Conservation (phyloP, 2,888 invertebrate genomes). For the Lacanobia wlatinum region DNA sequence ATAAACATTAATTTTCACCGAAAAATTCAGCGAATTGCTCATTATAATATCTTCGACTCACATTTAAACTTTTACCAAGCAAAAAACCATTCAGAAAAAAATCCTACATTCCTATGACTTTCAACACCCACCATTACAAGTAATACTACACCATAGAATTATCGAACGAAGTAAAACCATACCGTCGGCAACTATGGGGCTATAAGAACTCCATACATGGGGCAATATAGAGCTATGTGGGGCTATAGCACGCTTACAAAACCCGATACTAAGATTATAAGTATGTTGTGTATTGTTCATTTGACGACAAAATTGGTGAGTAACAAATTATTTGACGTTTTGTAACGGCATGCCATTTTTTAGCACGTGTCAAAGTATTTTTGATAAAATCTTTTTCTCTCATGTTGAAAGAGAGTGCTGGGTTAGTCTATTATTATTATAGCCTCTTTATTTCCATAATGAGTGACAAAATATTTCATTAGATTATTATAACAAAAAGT, state of each 20-base stretch:
- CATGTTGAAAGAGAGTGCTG: neutral
- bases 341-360: slow-evolving; percentile 33
- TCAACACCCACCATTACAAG: slow-evolving; percentile 32
- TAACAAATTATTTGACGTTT: slow-evolving; percentile 29
- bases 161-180: slow-evolving; percentile 10
- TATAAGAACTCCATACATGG: neutral
- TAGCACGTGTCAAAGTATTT: slow-evolving; percentile 21
- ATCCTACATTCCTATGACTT: neutral
- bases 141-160: slow-evolving; percentile 56
- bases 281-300: slow-evolving; percentile 33
- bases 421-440: too few relatives aligned
- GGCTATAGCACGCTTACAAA: slow-evolving; percentile 26
- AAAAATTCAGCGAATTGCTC: too few relatives aligned
- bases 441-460: too few relatives aligned
- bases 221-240: neutral
- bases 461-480: too few relatives aligned
- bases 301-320: slow-evolving; percentile 41
- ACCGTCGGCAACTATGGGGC: neutral
- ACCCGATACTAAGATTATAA: slow-evolving; percentile 45
- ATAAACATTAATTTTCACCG: too few relatives aligned
- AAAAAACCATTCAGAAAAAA: neutral
- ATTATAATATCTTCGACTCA: neutral
- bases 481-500: too few relatives aligned
- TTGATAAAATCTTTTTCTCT: slow-evolving; percentile 20
- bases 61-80: too few relatives aligned